Base-by-base conservation (phyloP, 1,140 invertebrate genomes). In the Anastatus disparis region DNA sequence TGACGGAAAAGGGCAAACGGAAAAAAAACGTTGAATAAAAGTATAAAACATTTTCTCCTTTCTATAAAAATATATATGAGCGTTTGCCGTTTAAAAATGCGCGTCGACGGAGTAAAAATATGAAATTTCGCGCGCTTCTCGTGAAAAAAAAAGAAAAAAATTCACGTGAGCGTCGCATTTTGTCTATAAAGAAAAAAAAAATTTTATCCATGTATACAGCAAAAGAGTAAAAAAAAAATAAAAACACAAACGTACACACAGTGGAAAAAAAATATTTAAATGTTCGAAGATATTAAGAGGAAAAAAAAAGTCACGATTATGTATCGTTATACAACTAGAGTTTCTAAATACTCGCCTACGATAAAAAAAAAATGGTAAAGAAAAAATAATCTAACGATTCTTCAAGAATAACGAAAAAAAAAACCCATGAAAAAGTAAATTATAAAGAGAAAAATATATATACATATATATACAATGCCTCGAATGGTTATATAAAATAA, bases 261-360 rank as follows among this genome's bases (percentile, higher is more conserved):
- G 22, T 59, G 38, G 35, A 69, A 69, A 69, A 69, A 6, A 42
- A 61, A 62, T 71, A 72, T 73, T 78, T 69, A 65, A 70, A 75
- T 74, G 70, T 75, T 77, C 70, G 31, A 77, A 76, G 67, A 78
- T 77, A 72, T 77, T 77, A 74, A 64, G 65, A 58, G 71, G 10
- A 10, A 35, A 35, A 35, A 29, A 59, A 56, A 65, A 38, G 17
- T 59, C 44, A 40, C 12, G 44, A 40, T 35, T 38, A 42, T 58
- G 50, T 52, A 38, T 71, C 58, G 75, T 50, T 48, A 42, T 15
- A 20, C 72, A 76, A 78, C 76, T 76, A 74, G 68, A 75, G 70
- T 80, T 79, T 78, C 68, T 78, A 76, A 78, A 74, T 72, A 79
- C 61, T 67, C 63, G 64, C 63, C 59, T 70, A n/a, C 63, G 69